These are phyloP conservation scores for Epicauta chinensis DNA, from an alignment of 1,140 invertebrate species.

Conservation along the genomic window DNA sequence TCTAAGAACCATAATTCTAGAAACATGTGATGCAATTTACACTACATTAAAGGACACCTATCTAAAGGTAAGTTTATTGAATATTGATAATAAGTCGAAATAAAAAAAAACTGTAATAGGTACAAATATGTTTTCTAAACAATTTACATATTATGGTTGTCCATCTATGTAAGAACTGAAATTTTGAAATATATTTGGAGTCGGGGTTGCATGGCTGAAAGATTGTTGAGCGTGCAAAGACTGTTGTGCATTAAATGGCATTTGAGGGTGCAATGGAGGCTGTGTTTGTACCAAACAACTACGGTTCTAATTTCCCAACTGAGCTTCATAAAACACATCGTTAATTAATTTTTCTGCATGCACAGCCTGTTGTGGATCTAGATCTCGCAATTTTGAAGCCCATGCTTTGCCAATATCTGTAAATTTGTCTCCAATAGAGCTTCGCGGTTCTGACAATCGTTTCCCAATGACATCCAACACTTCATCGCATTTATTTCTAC, in stretches of 20 bases:
- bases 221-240: too few relatives aligned
- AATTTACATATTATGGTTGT: too few relatives aligned
- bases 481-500: constrained; percentile 10
- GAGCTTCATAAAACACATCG: constrained; percentile 10
- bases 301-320: background rate
- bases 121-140: too few relatives aligned
- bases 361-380: background rate
- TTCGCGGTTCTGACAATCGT: background rate
- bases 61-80: background rate
- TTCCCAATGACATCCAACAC: constrained; percentile 11
- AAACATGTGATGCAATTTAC: background rate
- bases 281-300: background rate
- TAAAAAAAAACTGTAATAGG: too few relatives aligned
- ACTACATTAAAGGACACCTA: background rate
- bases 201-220: too few relatives aligned
- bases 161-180: too few relatives aligned
- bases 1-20: background rate
- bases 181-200: too few relatives aligned
- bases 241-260: too few relatives aligned
- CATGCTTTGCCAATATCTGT: constrained; percentile 11
- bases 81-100: too few relatives aligned
- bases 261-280: too few relatives aligned
- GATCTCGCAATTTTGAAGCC: constrained; percentile 7
- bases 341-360: constrained; percentile 10
- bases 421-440: constrained; percentile 5